Evolutionary conservation across 2,888 invertebrate genomes (phyloP).

Genomic region (Xylota segnis): DNA sequence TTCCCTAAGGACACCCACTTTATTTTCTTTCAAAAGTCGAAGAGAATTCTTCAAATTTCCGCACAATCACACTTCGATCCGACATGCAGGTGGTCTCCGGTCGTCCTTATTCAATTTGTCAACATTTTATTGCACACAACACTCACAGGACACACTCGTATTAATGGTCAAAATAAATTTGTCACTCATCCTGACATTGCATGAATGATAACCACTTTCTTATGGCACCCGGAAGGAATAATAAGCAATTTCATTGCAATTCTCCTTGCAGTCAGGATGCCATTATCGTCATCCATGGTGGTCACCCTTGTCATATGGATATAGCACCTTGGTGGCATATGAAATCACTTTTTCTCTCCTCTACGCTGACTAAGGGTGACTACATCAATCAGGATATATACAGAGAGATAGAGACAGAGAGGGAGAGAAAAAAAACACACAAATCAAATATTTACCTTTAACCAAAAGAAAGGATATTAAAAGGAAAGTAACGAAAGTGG

Average conservation of each 20-base stretch:
- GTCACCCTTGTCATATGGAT: constrained; percentile 65
- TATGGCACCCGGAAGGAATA: constrained; percentile 69
- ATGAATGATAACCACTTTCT: constrained; percentile 66
- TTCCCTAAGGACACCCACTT: constrained; percentile 8
- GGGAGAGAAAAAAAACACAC: constrained; percentile 55
- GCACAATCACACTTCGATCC: neutral
- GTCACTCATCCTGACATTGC: constrained; percentile 60
- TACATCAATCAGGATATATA: constrained; percentile 75
- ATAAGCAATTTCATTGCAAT: constrained; percentile 70
- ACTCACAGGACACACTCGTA: constrained; percentile 14
- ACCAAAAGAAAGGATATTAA: constrained; percentile 70
- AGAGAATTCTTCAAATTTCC: neutral
- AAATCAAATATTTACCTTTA: constrained; percentile 76
- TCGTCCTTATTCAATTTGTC: constrained; percentile 51
- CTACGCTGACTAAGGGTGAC: no score
- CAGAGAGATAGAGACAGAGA: no score
- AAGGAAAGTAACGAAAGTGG: constrained; percentile 64
- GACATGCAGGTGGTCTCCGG: constrained; percentile 63
- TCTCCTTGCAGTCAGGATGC: constrained; percentile 49
- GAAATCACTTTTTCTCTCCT: constrained; percentile 57
- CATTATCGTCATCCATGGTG: constrained; percentile 47
- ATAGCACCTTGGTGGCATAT: constrained; percentile 68
- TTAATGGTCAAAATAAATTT: constrained; percentile 60
- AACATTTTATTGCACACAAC: constrained; percentile 49
- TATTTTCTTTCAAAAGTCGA: neutral